Evolutionary conservation across 2,113 vertebrate species (phyloP).

Genomic region (Falcunculus frontatus): DNA sequence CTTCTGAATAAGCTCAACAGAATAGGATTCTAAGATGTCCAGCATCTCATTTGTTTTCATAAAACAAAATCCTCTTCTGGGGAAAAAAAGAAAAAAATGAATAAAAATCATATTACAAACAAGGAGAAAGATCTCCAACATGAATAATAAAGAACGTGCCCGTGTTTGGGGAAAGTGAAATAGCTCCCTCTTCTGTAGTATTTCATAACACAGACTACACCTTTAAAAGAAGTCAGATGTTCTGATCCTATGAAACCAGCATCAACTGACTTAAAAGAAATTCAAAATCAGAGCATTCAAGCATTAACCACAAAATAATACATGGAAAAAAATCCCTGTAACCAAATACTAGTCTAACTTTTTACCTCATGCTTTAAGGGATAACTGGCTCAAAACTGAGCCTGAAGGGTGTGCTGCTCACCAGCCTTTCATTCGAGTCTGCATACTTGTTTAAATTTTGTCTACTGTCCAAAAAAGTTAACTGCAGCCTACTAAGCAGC

Average conservation of each 20-base stretch:
- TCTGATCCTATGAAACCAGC: not conserved
- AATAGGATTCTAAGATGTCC: not conserved
- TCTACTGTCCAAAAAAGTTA: slow-evolving; percentile 75
- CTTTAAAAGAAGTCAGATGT: not conserved
- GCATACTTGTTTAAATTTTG: slow-evolving; percentile 72
- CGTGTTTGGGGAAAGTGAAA: not conserved
- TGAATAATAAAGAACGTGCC: not conserved
- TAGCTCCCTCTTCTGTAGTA: slow-evolving; percentile 16
- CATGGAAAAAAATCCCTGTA: not conserved
- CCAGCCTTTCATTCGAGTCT: slow-evolving; percentile 67
- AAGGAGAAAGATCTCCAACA: not conserved
- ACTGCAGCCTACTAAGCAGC: slow-evolving; percentile 73
- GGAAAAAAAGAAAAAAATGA: not conserved
- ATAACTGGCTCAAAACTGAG: not conserved
- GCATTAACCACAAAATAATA: not conserved
- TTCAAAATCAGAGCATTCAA: not conserved
- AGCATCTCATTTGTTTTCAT: not conserved
- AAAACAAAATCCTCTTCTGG: not conserved
- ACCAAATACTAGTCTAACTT: not conserved
- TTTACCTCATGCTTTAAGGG: not conserved
- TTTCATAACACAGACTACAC: not conserved
- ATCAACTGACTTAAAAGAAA: not conserved
- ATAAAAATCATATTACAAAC: not conserved
- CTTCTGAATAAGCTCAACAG: not conserved
- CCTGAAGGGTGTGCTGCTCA: slow-evolving; percentile 69